Evolutionary conservation across 2,888 invertebrate species (phyloP).

Genomic region (Rotaria magnacalcarata): DNA sequence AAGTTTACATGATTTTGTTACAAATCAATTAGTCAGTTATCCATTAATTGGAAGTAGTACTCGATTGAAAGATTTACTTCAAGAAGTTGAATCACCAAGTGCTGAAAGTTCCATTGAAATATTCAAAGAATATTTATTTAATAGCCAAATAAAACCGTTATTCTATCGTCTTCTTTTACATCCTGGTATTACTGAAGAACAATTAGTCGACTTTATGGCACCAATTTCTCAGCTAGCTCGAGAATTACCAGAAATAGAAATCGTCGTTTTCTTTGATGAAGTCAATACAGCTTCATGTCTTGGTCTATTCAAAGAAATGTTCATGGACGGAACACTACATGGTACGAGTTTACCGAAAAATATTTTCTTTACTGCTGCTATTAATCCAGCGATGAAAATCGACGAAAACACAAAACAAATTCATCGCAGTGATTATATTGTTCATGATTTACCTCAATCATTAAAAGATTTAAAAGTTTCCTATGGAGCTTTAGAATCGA

Average conservation of each 20-base stretch:
- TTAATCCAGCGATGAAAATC: constrained; percentile 35
- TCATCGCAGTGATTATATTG: constrained; percentile 10
- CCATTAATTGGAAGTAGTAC: not conserved
- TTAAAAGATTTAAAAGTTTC: constrained; percentile 24
- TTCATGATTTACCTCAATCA: constrained; percentile 19
- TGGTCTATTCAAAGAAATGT: not conserved
- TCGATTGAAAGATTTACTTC: not conserved
- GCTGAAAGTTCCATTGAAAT: not conserved
- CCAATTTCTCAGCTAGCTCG: not conserved
- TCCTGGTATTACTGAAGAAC: not conserved
- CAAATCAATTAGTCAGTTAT: not conserved
- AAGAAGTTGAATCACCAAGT: no score
- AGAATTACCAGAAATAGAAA: not conserved
- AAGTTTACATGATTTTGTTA: not conserved
- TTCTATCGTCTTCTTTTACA: constrained; percentile 26
- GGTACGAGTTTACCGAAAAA: not conserved
- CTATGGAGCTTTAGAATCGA: not conserved
- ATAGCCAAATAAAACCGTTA: not conserved
- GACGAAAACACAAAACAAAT: not conserved
- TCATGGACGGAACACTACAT: not conserved
- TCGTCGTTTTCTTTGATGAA: constrained; percentile 34
- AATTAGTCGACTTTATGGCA: not conserved
- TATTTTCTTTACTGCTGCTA: constrained; percentile 39
- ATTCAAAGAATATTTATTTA: not conserved
- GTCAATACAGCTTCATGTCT: not conserved